Evolutionary conservation across 2,888 invertebrate genomes (phyloP).

Genomic region (Charanyca ferruginea): DNA sequence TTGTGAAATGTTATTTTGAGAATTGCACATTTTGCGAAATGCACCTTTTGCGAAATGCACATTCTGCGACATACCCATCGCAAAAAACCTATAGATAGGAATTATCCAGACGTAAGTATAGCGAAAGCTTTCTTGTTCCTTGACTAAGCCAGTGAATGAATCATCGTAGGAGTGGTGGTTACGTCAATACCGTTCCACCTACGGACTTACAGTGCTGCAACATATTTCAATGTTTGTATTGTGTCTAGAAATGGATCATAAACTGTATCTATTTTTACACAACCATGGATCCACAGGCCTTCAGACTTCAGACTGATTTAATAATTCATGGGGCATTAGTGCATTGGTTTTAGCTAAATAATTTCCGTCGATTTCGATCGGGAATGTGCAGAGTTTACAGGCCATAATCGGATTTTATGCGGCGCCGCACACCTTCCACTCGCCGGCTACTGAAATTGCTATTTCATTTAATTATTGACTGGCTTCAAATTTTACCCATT

Average conservation of each 20-base stretch:
- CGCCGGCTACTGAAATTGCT: constrained; percentile 12
- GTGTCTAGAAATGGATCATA: constrained; percentile 22
- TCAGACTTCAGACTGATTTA: background rate
- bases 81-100: background rate
- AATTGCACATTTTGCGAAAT: too few relatives aligned
- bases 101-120: background rate
- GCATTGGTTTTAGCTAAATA: background rate
- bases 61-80: too few relatives aligned
- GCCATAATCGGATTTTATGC: constrained; percentile 12
- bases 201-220: constrained; percentile 34
- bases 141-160: constrained; percentile 46
- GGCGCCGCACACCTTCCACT: background rate
- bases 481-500: background rate
- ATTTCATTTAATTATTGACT: constrained; percentile 1
- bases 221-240: constrained; percentile 25
- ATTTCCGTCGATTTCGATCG: background rate
- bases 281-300: background rate
- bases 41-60: too few relatives aligned
- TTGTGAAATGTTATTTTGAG: too few relatives aligned
- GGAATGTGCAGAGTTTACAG: constrained; percentile 2
- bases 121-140: constrained; percentile 39
- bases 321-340: background rate
- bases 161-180: constrained; percentile 59
- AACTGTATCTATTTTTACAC: constrained; percentile 10
- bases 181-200: constrained; percentile 52